A percentile compares a stretch with the other conserved stretches of the same genome.
phyloP scores from a whole-genome alignment of 2,797 vertebrate species.

The Choloepus didactylus region DNA sequence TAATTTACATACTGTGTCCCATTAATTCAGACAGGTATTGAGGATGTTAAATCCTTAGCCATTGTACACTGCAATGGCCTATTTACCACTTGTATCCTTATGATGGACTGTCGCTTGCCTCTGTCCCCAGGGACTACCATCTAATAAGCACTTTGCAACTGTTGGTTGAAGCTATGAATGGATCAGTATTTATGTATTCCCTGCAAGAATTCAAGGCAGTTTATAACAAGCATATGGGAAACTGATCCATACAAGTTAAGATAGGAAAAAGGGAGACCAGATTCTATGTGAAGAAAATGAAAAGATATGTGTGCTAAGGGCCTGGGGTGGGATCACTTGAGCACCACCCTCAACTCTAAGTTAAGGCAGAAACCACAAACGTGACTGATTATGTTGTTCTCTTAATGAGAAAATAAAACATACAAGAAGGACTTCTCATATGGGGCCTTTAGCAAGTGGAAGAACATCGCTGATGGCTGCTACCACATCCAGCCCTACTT shows the following conservation, averaged over 20 bases:
- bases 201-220: conserved; percentile 2
- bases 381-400: not conserved
- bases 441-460: not conserved
- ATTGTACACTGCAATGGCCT: not conserved
- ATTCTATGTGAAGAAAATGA: conserved; percentile 2
- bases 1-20: not conserved
- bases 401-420: conserved; percentile 17
- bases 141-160: not conserved
- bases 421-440: not conserved
- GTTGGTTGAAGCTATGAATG: not conserved
- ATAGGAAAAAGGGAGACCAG: conserved; percentile 16
- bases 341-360: not conserved
- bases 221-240: conserved; percentile 26
- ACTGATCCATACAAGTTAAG: conserved; percentile 28
- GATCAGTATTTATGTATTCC: conserved; percentile 47
- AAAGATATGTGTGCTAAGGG: conserved; percentile 19
- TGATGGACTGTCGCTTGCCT: not conserved
- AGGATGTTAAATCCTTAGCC: not conserved
- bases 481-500: not conserved
- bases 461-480: not conserved
- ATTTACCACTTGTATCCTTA: not conserved
- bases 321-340: not conserved
- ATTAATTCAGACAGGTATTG: not conserved
- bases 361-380: not conserved
- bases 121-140: not conserved